Percentiles rank a stretch among this genome's conserved stretches.
Conservation (phyloP, 2,797 vertebrate genomes). For the Gadopsis bispinosus region DNA sequence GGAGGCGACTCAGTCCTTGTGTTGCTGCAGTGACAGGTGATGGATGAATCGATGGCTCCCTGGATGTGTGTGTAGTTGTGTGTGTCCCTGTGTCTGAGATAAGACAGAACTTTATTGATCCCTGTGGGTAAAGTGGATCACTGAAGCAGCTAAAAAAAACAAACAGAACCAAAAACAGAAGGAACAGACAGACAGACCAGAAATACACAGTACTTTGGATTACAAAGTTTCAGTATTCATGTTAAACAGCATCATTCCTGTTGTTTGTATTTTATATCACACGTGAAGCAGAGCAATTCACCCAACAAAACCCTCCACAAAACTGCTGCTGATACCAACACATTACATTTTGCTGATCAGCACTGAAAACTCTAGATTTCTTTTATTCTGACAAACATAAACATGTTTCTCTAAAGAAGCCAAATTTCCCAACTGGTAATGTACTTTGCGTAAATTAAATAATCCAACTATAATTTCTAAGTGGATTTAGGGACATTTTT, state of each 20-base stretch:
- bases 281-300: too few species aligned
- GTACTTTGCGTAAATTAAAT: too few species aligned
- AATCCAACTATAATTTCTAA: too few species aligned
- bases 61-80: background rate
- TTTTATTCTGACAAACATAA: too few species aligned
- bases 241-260: background rate
- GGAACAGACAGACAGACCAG: background rate
- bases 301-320: too few species aligned
- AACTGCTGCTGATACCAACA: too few species aligned
- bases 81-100: background rate
- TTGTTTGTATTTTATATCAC: background rate
- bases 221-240: background rate
- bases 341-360: too few species aligned
- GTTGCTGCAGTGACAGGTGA: background rate
- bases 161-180: background rate
- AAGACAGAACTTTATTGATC: constrained; percentile 26
- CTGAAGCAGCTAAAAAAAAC: background rate
- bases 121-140: background rate
- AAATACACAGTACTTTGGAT: background rate
- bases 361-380: too few species aligned
- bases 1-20: background rate
- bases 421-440: too few species aligned
- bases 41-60: background rate
- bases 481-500: too few species aligned
- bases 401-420: too few species aligned